Evolutionary conservation across 2,888 invertebrate genomes (phyloP), one percentile per base, ranked within the genome.

Genomic region (Drosophila macrospina): DNA sequence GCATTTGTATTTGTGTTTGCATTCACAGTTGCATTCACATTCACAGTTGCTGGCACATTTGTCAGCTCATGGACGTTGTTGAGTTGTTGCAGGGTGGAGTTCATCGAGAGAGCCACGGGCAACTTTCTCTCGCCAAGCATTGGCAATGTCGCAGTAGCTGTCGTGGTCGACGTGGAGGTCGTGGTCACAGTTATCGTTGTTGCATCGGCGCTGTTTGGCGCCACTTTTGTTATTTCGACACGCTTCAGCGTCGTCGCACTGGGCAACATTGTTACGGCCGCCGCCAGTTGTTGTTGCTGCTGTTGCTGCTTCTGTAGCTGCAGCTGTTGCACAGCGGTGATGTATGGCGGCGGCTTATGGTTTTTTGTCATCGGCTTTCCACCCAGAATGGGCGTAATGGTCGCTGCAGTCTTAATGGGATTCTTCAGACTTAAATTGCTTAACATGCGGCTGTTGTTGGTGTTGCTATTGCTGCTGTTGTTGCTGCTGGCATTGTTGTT

Each of bases 301-400:
- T 80, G 39, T 36, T 89, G 77, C 54, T 90, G 90, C 69, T 90
- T 90, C 62, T 90, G 90, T 60, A 90, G 70, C 64, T 91, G 90
- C 69, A 90, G 72, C 76, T 90, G 90, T 75, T 90, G 90, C 69
- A 89, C 85, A 68, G 90, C 89, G 72, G 89, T 88, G 62, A 88
- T 83, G 52, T 90, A 90, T 84, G 90, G 89, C 81, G 90, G 90
- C 73, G 90, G 90, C 73, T 90, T 90, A 77, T 90, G 90, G 88
- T 90, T 90, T 89, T 90, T 90, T 86, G 91, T 79, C 70, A 90
- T 67, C 60, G 90, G 89, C 60, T 90, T 90, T 36, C 81, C 80
- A 51, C 83, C 91, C 77, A 93, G 93, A 44, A 92, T 92, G 52
- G 89, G 86, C 5, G 92, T 93, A 4, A 93, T 93, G 59, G 93